Evolutionary conservation across 2,113 vertebrate genomes (phyloP), one percentile per base, ranked within the genome.

Genomic region (Uria lomvia): DNA sequence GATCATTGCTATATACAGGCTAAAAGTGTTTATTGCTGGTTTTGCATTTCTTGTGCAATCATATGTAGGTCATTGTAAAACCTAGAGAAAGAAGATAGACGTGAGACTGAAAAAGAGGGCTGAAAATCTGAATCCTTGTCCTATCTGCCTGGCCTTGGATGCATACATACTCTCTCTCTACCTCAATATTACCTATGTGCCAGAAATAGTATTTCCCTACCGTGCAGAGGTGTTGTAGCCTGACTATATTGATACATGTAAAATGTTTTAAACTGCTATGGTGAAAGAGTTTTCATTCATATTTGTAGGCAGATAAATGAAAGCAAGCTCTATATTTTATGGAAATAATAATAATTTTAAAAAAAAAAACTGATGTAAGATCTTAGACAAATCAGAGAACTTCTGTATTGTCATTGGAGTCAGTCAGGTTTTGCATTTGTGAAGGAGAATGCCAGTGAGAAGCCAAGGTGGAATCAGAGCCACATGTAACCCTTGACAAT

Each of bases 11-110:
- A 38, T 47, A 55, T 32, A 78, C 27, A 92, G 86, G 74, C 89
- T 94, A 27, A 45, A 87, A 93, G 72, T 89, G 55, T 86, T 94
- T 95, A 82, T 81, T 94, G 85, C 91, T 96, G 91, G 76, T 76
- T 85, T 88, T 96, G 90, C 73, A 78, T 53, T 95, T 79, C 77
- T 66, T 56, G 14, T 80, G 55, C 91, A 60, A 20, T 90, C 49
- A n/a, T 88, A 96, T 84, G 62, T 93, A 97, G 96, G 94, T 94
- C 93, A 91, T 83, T 81, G 68, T 89, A 90, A 86, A 93, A 90
- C 52, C 47, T 10, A 42, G 52, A 47, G 52, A 92, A 82, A 70
- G 29, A 74, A 75, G 53, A 92, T 1, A 73, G 70, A 65, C 24
- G 32, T 24, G 34, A 78, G 59, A 58, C 34, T 73, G 56, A 60